phyloP scores from a whole-genome alignment of 2,113 vertebrate species.

The Heloderma charlesbogerti region DNA sequence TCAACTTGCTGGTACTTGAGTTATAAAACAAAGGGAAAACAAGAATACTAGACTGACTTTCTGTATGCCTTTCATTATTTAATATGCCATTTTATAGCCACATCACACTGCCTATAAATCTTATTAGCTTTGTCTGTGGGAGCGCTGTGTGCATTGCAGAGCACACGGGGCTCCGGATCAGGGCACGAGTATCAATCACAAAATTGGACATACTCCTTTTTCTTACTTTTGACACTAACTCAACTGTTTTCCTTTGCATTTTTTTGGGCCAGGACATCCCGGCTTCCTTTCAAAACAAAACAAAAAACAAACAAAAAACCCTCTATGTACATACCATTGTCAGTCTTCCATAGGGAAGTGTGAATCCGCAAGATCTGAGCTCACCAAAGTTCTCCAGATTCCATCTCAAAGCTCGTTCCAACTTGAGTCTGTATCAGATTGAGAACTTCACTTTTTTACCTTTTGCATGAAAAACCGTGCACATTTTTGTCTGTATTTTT shows the following conservation, averaged over 20 bases:
- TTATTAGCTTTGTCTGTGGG: background rate
- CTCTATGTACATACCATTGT: background rate
- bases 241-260: background rate
- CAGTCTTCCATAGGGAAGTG: background rate
- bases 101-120: slow-evolving; percentile 6
- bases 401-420: too few relatives aligned
- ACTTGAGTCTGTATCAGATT: too few relatives aligned
- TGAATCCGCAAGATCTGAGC: too few relatives aligned
- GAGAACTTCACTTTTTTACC: too few relatives aligned
- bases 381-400: too few relatives aligned
- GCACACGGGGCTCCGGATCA: background rate
- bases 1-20: background rate
- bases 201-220: background rate
- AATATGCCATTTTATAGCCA: background rate
- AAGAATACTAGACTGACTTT: slow-evolving; percentile 30
- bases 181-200: background rate
- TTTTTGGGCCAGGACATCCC: background rate
- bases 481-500: too few relatives aligned
- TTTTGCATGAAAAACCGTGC: too few relatives aligned
- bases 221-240: background rate
- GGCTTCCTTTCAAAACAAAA: background rate
- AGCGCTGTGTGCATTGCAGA: background rate
- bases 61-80: background rate
- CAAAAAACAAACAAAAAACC: background rate
- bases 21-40: slow-evolving; percentile 8